Conservation (phyloP, 2,888 invertebrate genomes). For the Plagodis dolabraria region DNA sequence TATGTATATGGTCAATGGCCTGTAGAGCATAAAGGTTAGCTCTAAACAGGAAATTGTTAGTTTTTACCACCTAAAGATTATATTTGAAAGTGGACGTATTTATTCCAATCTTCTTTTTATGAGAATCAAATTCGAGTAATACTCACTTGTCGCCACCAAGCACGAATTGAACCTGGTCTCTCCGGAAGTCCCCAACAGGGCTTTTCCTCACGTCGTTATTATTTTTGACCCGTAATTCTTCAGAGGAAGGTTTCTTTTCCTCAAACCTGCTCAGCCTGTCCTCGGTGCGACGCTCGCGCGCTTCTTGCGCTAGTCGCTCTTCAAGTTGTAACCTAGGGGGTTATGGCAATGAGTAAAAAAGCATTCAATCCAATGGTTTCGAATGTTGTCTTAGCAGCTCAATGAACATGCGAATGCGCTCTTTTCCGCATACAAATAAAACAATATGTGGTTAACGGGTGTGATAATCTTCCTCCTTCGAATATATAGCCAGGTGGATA, state of each 20-base stretch:
- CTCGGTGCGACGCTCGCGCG: slow-evolving; percentile 65
- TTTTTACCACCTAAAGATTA: background rate
- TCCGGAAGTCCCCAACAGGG: slow-evolving; percentile 63
- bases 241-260: slow-evolving; percentile 52
- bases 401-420: too few species aligned
- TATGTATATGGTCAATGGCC: too few species aligned
- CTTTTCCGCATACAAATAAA: too few species aligned
- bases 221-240: slow-evolving; percentile 49
- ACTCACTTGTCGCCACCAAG: slow-evolving; percentile 79
- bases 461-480: too few species aligned
- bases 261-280: slow-evolving; percentile 53
- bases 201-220: slow-evolving; percentile 67
- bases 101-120: background rate
- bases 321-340: slow-evolving; percentile 70
- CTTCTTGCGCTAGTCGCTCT: slow-evolving; percentile 75
- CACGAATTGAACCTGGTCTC: slow-evolving; percentile 73
- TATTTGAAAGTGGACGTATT: background rate
- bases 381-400: too few species aligned
- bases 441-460: too few species aligned
- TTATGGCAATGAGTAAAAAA: background rate
- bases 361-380: too few species aligned
- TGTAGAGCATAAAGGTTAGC: too few species aligned
- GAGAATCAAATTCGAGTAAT: slow-evolving; percentile 14
- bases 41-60: too few species aligned
- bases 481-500: too few species aligned